A percentile compares a stretch with the other conserved stretches of the same genome.
These are phyloP conservation scores for Spodoptera frugiperda DNA, from an alignment of 1,140 invertebrate species.

Conservation along the genomic window DNA sequence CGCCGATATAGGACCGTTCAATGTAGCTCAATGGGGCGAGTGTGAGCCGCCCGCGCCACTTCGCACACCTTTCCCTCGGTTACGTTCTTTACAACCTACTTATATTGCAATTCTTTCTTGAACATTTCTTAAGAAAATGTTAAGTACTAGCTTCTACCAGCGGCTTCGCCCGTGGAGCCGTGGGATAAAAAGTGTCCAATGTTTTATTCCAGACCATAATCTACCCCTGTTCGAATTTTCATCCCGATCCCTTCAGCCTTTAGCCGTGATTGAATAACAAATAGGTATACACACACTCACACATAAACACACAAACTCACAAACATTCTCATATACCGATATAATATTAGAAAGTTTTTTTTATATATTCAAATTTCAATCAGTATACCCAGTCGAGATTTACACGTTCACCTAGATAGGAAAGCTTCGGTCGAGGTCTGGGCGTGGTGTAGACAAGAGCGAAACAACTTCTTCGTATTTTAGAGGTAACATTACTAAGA, in stretches of 20 bases:
- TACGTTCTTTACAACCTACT: not conserved
- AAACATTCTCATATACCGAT: too few relatives aligned
- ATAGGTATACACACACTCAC: too few relatives aligned
- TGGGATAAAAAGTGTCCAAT: too few relatives aligned
- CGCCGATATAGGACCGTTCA: slow-evolving; percentile 61
- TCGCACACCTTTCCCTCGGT: not conserved
- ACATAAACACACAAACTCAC: too few relatives aligned
- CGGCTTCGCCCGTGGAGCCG: too few relatives aligned
- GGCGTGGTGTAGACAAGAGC: not conserved
- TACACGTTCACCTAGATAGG: not conserved
- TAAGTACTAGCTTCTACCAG: too few relatives aligned
- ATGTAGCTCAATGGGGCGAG: slow-evolving; percentile 60
- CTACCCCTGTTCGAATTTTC: too few relatives aligned
- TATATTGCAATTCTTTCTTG: not conserved
- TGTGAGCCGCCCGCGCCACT: slow-evolving; percentile 25
- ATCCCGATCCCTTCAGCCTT: too few relatives aligned
- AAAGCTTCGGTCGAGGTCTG: not conserved
- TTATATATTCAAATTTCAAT: not conserved
- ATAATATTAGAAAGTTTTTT: not conserved
- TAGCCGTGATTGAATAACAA: too few relatives aligned
- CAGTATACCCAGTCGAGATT: not conserved
- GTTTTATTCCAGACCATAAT: too few relatives aligned
- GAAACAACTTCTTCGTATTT: slow-evolving; percentile 8
- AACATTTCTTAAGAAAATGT: not conserved
- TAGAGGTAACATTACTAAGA: slow-evolving; percentile 1